Evolutionary conservation across 2,797 vertebrate genomes (phyloP).

Genomic region (Distichodus sexfasciatus): DNA sequence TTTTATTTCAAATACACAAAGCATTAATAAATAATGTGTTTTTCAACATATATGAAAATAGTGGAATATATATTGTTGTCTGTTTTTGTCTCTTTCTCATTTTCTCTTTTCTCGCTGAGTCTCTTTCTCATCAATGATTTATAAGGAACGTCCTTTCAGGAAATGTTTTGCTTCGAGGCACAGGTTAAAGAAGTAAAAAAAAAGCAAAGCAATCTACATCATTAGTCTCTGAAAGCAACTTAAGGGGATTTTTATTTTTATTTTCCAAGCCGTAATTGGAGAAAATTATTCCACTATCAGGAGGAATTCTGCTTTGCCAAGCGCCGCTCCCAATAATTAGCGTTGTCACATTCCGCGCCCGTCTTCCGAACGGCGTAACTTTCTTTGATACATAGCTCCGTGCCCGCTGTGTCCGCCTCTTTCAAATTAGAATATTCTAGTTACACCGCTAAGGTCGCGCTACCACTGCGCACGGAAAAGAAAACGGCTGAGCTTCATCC

Average conservation of each 20-base stretch:
- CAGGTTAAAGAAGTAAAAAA: too few relatives aligned
- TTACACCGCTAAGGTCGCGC: conserved; percentile 14
- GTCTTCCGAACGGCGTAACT: conserved; percentile 22
- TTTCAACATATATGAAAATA: too few relatives aligned
- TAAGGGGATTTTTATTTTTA: conserved; percentile 37
- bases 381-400: conserved; percentile 34
- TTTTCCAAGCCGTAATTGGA: neutral
- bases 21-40: too few relatives aligned
- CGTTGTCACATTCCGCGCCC: conserved; percentile 50
- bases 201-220: conserved; percentile 8
- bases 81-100: neutral
- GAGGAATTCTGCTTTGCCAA: conserved; percentile 30
- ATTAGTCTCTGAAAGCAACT: neutral
- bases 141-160: neutral
- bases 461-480: conserved; percentile 31
- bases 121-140: neutral
- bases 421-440: conserved; percentile 41
- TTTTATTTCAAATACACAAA: too few relatives aligned
- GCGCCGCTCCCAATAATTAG: conserved; percentile 47
- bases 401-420: neutral
- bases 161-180: neutral
- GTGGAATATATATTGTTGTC: too few relatives aligned
- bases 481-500: conserved; percentile 29
- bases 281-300: conserved; percentile 36
- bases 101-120: neutral